Evolutionary conservation across 2,888 invertebrate species (phyloP), one percentile per base, ranked within the genome.

Genomic region (Rhagium mordax): DNA sequence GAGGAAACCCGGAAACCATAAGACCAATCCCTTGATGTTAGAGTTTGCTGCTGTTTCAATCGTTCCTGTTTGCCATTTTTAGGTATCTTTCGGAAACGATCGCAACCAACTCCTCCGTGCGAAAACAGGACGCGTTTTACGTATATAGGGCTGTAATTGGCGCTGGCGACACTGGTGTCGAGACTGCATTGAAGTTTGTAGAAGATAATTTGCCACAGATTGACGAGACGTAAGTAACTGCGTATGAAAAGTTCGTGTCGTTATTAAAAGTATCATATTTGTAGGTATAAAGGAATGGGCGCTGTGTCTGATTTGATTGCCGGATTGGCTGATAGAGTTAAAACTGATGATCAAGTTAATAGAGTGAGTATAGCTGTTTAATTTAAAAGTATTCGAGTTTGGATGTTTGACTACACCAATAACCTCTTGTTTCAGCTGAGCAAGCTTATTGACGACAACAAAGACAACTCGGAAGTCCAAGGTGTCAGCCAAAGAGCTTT

Each of bases 1-100:
- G n/a, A n/a, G n/a, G n/a, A n/a, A n/a, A n/a, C n/a, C n/a, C n/a
- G n/a, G n/a, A n/a, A n/a, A n/a, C n/a, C n/a, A n/a, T n/a, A n/a
- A n/a, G n/a, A n/a, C n/a, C n/a, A n/a, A n/a, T n/a, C n/a, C n/a
- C n/a, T n/a, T n/a, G n/a, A n/a, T n/a, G n/a, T n/a, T n/a, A n/a
- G n/a, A n/a, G n/a, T n/a, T n/a, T n/a, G n/a, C n/a, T n/a, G n/a
- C n/a, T n/a, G n/a, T n/a, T n/a, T n/a, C n/a, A n/a, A n/a, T n/a
- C n/a, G n/a, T n/a, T n/a, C n/a, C n/a, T n/a, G n/a, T n/a, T n/a
- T 90, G 90, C 81, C 85, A 88, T 78, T 60, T 51, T 24, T 70
- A 80, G 77, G 49, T 78, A 80, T 61, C 65, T 80, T n/a, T 47
- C 55, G 3, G 61, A 78, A 48, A 74, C 76, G 3, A 72, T 79